These are phyloP conservation scores for Hemitrygon akajei DNA, from an alignment of 2,797 vertebrate genomes.

Conservation along the genomic window DNA sequence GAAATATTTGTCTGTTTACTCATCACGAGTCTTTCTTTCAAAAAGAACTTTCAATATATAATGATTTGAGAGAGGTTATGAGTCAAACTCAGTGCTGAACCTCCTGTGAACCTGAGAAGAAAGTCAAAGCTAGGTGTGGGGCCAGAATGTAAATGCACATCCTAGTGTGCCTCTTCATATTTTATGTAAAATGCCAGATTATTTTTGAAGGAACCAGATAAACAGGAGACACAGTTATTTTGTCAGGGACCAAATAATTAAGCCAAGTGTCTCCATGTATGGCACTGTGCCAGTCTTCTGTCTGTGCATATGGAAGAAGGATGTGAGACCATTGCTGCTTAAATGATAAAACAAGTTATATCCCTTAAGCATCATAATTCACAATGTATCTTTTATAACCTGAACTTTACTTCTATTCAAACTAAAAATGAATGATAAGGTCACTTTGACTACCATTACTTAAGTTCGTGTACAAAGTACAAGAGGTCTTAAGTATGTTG, in stretches of 20 bases:
- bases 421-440: too few species aligned
- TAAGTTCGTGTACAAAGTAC: too few species aligned
- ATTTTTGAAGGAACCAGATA: neutral
- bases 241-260: neutral
- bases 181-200: neutral
- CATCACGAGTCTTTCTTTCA: neutral
- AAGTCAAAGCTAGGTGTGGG: neutral
- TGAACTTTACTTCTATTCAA: neutral
- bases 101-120: neutral
- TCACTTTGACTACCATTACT: too few species aligned
- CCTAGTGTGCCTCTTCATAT: neutral
- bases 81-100: neutral
- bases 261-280: neutral
- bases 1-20: neutral
- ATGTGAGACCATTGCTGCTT: neutral
- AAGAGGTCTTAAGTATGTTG: too few species aligned
- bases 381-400: neutral
- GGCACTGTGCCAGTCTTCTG: neutral
- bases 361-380: neutral
- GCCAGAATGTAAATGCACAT: neutral
- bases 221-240: neutral
- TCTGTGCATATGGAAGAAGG: neutral
- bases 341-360: neutral
- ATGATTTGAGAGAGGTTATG: neutral
- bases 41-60: neutral